phyloP scores from a whole-genome alignment of 2,797 vertebrate genomes.

The Falco columbarius region DNA sequence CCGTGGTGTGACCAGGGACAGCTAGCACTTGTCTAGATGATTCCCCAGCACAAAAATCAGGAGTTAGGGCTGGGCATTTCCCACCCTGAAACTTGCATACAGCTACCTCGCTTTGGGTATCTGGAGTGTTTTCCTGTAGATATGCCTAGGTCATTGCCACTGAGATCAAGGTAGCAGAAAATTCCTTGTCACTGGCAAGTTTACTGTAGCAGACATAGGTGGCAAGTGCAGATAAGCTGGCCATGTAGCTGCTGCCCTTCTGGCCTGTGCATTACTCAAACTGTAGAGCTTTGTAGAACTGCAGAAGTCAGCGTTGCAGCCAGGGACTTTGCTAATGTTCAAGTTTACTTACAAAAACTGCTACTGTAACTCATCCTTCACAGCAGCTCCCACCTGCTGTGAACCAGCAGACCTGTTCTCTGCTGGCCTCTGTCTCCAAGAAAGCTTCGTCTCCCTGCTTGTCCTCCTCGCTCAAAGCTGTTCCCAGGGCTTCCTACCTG shows the following conservation, averaged over 20 bases:
- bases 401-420: not conserved
- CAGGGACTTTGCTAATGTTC: not conserved
- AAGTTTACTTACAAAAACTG: not conserved
- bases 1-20: not conserved
- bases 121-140: not conserved
- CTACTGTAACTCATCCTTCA: not conserved
- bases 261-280: not conserved
- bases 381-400: not conserved
- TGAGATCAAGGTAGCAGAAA: not conserved
- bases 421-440: not conserved
- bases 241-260: not conserved
- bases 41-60: not conserved
- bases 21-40: not conserved
- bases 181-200: not conserved
- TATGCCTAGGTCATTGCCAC: not conserved
- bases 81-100: not conserved
- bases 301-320: not conserved
- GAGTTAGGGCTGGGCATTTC: not conserved
- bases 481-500: not conserved
- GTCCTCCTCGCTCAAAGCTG: not conserved
- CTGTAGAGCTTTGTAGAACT: not conserved
- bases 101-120: fast-evolving
- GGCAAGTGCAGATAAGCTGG: not conserved
- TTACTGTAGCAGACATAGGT: not conserved
- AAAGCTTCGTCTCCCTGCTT: not conserved